Evolutionary conservation across 2,797 vertebrate species (phyloP).

Genomic region (Rhinogobio ventralis): DNA sequence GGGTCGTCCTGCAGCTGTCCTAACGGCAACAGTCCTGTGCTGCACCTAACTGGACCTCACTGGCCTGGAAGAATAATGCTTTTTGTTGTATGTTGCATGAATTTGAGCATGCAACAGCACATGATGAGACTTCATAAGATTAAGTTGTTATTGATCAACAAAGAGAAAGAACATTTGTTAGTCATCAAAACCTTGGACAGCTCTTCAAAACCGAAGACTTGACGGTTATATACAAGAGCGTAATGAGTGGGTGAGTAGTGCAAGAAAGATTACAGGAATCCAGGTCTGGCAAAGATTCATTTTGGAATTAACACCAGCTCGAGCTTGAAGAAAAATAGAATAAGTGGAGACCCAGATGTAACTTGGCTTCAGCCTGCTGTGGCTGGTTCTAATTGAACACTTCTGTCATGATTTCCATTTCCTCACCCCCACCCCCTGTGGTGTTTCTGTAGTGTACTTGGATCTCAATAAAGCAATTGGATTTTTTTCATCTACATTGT

Average conservation of each 20-base stretch:
- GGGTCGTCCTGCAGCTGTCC: slow-evolving; percentile 76
- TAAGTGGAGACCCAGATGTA: slow-evolving; percentile 43
- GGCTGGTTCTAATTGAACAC: slow-evolving; percentile 37
- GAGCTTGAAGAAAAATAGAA: slow-evolving; percentile 41
- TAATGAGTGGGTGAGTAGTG: slow-evolving; percentile 1
- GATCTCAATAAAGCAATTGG: slow-evolving; percentile 2
- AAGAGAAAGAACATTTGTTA: slow-evolving; percentile 8
- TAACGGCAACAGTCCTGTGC: slow-evolving; percentile 43
- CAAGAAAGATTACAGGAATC: slow-evolving; percentile 27
- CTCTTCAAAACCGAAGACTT: slow-evolving; percentile 22
- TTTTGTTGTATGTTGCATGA: not conserved
- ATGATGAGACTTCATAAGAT: not conserved
- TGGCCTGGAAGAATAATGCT: not conserved
- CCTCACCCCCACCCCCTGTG: slow-evolving; percentile 10
- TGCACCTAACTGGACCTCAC: not conserved
- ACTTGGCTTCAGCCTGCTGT: slow-evolving; percentile 45
- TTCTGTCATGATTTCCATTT: slow-evolving; percentile 44
- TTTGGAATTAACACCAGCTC: slow-evolving; percentile 31
- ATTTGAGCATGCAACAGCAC: not conserved
- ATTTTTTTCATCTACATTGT: not conserved
- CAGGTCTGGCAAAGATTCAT: not conserved
- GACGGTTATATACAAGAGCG: slow-evolving; percentile 15
- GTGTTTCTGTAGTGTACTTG: not conserved
- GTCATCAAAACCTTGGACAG: slow-evolving; percentile 13
- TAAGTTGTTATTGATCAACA: not conserved